A percentile compares a stretch with the other conserved stretches of the same genome.
phyloP scores from a whole-genome alignment of 2,797 vertebrate species.

The Phataginus tricuspis region DNA sequence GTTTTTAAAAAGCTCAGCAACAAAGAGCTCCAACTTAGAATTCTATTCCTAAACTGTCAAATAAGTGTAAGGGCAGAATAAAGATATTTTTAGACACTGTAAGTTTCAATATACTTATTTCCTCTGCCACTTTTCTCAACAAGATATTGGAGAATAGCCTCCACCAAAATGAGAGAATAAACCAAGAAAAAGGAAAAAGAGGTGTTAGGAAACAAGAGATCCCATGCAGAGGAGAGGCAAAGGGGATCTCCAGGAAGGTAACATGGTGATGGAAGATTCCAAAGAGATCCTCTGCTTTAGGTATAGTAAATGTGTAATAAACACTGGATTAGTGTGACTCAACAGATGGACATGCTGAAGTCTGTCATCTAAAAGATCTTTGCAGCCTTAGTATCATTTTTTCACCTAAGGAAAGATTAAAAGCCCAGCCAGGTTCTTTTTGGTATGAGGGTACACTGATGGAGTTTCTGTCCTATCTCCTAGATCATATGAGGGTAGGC shows the following conservation, averaged over 20 bases:
- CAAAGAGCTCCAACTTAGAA: background rate
- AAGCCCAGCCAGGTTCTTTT: background rate
- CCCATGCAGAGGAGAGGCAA: background rate
- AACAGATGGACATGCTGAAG: background rate
- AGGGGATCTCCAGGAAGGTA: background rate
- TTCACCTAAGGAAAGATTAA: background rate
- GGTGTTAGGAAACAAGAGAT: background rate
- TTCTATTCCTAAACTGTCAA: background rate
- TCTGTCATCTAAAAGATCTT: background rate
- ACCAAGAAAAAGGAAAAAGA: background rate
- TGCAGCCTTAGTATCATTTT: background rate
- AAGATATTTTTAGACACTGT: background rate
- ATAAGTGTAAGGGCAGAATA: background rate
- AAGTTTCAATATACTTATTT: background rate
- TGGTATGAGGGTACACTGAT: background rate
- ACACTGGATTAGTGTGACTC: background rate
- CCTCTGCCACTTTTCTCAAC: background rate
- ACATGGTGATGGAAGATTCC: background rate
- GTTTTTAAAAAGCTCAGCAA: background rate
- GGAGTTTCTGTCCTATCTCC: background rate
- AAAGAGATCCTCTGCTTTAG: background rate
- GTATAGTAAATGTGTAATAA: background rate
- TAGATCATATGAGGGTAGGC: background rate
- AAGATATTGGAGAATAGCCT: background rate
- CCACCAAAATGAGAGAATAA: background rate